Percentiles rank a stretch among this genome's conserved stretches.
phyloP scores from a whole-genome alignment of 2,888 invertebrate species.

The Synergus itoensis region DNA sequence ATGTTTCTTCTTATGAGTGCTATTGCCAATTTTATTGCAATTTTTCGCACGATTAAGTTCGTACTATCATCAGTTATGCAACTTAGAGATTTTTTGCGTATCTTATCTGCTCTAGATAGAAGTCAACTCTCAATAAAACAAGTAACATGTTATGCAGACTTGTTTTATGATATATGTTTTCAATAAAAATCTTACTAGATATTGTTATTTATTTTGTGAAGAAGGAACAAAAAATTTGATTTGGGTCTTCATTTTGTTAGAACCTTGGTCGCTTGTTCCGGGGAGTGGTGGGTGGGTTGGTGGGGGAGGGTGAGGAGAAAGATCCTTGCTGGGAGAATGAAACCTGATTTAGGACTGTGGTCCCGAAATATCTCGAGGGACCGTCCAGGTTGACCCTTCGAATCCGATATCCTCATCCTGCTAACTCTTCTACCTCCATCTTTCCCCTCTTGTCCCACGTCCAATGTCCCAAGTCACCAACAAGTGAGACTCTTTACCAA shows the following conservation, averaged over 20 bases:
- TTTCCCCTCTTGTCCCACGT: conserved; percentile 64
- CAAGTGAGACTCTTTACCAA: conserved; percentile 76
- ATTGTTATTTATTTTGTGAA: neutral
- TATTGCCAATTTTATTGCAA: conserved; percentile 33
- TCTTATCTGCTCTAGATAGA: neutral
- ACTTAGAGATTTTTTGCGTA: neutral
- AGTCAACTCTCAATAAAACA: neutral
- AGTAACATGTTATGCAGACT: neutral
- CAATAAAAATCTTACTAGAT: neutral
- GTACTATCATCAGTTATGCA: conserved; percentile 14
- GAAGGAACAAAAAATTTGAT: conserved; percentile 1
- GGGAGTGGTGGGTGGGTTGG: conserved; percentile 8
- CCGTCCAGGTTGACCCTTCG: conserved; percentile 71
- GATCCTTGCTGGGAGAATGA: conserved; percentile 69
- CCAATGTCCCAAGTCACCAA: conserved; percentile 69
- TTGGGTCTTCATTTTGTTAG: conserved; percentile 16
- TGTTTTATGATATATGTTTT: neutral
- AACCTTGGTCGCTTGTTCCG: conserved; percentile 14
- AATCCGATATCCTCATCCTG: conserved; percentile 64
- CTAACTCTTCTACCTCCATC: conserved; percentile 49
- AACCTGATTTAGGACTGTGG: conserved; percentile 77
- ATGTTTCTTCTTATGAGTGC: conserved; percentile 24
- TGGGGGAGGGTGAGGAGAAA: conserved; percentile 56
- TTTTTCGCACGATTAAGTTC: conserved; percentile 27
- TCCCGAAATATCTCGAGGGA: conserved; percentile 74